These are phyloP conservation scores for Anabacerthia variegaticeps DNA, from an alignment of 2,797 vertebrate species.

Conservation along the genomic window DNA sequence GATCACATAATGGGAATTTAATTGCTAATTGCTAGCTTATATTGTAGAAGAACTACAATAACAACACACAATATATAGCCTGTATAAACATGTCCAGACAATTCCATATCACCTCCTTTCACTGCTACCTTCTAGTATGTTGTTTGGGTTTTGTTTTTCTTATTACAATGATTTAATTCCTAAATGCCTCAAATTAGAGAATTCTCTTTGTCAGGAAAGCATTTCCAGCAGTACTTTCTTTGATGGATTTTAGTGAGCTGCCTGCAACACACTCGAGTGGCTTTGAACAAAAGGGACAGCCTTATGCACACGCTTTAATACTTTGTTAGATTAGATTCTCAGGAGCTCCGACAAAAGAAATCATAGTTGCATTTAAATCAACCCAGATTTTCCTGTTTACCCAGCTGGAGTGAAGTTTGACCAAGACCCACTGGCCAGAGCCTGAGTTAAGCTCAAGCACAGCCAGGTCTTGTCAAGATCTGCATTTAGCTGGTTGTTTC, in stretches of 20 bases:
- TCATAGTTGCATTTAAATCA: not conserved
- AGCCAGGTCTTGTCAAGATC: not conserved
- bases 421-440: not conserved
- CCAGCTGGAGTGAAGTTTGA: not conserved
- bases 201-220: not conserved
- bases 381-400: not conserved
- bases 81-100: slow-evolving; percentile 18
- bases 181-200: not conserved
- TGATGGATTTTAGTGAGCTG: not conserved
- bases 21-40: slow-evolving; percentile 72
- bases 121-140: not conserved
- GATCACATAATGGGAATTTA: slow-evolving; percentile 76
- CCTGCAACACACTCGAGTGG: not conserved
- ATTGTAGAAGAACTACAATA: slow-evolving; percentile 39
- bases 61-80: slow-evolving; percentile 22
- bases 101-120: not conserved
- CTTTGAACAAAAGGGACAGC: not conserved
- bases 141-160: accelerated
- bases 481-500: not conserved
- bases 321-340: not conserved
- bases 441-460: not conserved
- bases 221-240: not conserved
- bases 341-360: not conserved
- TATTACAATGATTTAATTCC: slow-evolving; percentile 9
- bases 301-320: not conserved